phyloP scores from a whole-genome alignment of 1,140 invertebrate species.

The Caenorhabditis briggsae region DNA sequence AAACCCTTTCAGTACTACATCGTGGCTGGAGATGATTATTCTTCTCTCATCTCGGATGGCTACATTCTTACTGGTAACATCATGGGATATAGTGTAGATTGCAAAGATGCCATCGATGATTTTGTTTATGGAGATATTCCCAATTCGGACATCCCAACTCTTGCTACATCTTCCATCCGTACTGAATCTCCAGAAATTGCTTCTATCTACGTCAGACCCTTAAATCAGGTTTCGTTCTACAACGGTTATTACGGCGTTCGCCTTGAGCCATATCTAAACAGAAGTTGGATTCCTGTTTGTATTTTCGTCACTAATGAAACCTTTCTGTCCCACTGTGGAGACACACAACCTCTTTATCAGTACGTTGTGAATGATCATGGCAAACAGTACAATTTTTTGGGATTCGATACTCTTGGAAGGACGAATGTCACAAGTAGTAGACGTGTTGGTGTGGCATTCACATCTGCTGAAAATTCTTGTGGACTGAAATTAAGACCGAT shows the following conservation, averaged over 20 bases:
- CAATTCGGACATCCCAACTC: neutral
- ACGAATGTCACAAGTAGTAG: neutral
- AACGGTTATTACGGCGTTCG: too few relatives aligned
- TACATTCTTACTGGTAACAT: neutral
- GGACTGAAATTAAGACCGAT: conserved; percentile 7
- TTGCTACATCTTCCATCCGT: neutral
- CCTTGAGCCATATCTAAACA: neutral
- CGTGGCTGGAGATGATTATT: neutral
- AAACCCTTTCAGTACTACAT: neutral
- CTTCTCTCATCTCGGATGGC: neutral
- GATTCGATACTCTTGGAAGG: neutral
- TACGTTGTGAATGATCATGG: neutral
- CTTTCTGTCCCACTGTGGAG: neutral
- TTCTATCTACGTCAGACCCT: neutral
- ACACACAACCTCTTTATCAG: neutral
- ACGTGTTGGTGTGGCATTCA: neutral
- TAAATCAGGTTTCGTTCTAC: neutral
- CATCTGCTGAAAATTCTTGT: neutral
- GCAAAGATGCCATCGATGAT: neutral
- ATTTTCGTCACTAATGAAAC: neutral
- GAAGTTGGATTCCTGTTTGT: neutral
- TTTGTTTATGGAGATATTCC: neutral
- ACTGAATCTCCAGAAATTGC: neutral
- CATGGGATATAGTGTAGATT: neutral
- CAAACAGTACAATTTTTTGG: neutral